These are phyloP conservation scores for Mormyrus hasselquistii DNA, from an alignment of 2,797 vertebrate genomes.

Conservation along the genomic window DNA sequence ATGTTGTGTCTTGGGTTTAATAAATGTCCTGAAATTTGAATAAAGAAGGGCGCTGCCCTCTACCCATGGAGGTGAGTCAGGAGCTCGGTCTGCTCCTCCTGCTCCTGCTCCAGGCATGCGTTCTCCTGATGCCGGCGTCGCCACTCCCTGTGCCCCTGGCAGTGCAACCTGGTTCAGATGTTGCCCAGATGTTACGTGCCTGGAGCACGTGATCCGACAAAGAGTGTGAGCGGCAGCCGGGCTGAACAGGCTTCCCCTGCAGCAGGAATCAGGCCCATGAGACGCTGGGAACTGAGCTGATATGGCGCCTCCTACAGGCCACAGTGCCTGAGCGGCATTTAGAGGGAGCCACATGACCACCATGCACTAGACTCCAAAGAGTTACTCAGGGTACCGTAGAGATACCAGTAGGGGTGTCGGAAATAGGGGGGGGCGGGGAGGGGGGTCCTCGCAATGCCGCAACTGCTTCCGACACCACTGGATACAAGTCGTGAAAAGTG, in stretches of 20 bases:
- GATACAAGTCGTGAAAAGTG: not conserved
- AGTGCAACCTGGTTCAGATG: conserved; percentile 54
- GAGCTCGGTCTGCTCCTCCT: not conserved
- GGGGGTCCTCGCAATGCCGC: not conserved
- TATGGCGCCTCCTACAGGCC: not conserved
- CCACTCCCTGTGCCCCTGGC: conserved; percentile 40
- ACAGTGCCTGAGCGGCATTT: not conserved
- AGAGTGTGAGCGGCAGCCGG: conserved; percentile 10
- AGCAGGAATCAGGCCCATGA: not conserved
- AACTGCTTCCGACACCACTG: not conserved
- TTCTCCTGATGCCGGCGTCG: not conserved
- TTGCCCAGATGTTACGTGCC: conserved; percentile 55
- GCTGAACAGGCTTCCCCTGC: conserved; percentile 8
- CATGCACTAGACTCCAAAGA: not conserved
- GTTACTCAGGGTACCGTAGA: not conserved
- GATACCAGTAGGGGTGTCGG: not conserved
- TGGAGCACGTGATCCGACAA: not conserved
- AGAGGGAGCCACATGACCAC: not conserved
- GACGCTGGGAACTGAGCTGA: conserved; percentile 28
- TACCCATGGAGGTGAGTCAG: not conserved
- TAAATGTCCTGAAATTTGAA: not conserved
- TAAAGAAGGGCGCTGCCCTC: not conserved
- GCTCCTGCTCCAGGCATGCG: not conserved
- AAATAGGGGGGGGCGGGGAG: not conserved
- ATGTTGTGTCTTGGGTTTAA: not conserved